Evolutionary conservation across 2,113 vertebrate genomes (phyloP).

Genomic region (Lagopus leucura): DNA sequence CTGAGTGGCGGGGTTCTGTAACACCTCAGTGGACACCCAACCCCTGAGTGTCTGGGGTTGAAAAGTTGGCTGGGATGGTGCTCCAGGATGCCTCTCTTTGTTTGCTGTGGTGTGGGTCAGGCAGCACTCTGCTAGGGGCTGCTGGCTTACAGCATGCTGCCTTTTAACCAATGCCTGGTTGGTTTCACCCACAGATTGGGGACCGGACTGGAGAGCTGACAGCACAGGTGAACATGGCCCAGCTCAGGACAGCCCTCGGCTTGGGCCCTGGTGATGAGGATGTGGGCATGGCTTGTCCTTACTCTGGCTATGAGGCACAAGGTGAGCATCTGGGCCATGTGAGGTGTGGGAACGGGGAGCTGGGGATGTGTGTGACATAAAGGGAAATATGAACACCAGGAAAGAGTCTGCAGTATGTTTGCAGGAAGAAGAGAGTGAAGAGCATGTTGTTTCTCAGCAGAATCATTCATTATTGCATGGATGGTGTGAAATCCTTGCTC

Average conservation of each 20-base stretch:
- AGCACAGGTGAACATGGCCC: constrained; percentile 86
- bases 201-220: constrained; percentile 91
- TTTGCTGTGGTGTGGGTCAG: neutral
- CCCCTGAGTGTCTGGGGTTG: neutral
- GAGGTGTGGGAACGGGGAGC: rapidly evolving
- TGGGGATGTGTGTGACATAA: rapidly evolving
- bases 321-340: constrained; percentile 71
- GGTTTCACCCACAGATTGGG: constrained; percentile 81
- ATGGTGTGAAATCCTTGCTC: neutral
- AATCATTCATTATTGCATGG: neutral
- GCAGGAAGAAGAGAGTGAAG: neutral
- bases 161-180: neutral
- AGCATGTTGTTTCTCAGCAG: neutral
- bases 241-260: constrained; percentile 86
- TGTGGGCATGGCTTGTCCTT: constrained; percentile 74
- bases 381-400: rapidly evolving
- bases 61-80: neutral
- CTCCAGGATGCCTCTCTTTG: neutral
- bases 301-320: constrained; percentile 90
- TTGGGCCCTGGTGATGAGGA: constrained; percentile 64
- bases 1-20: neutral
- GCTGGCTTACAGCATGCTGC: rapidly evolving
- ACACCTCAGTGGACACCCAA: neutral
- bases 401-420: neutral
- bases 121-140: neutral